A percentile compares a stretch with the other conserved stretches of the same genome.
Evolutionary conservation across 92 coral and sea anemone species (phyloP).

Genomic region (Diadumene lineata): DNA sequence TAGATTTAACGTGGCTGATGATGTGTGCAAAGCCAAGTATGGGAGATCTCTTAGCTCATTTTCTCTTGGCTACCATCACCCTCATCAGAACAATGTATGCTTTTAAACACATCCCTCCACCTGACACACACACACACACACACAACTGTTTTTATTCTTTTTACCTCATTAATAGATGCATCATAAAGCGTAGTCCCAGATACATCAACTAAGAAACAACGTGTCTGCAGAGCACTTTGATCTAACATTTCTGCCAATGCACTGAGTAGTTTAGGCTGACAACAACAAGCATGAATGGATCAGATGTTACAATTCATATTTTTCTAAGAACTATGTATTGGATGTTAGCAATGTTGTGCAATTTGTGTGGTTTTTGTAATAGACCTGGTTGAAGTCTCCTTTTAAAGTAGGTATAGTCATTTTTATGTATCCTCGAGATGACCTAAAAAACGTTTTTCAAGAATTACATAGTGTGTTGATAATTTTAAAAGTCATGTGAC

Average conservation of each 20-base stretch:
- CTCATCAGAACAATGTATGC: too few relatives aligned
- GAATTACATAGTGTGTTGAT: too few relatives aligned
- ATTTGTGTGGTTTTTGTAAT: too few relatives aligned
- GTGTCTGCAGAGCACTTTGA: constrained; percentile 71
- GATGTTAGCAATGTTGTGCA: not conserved
- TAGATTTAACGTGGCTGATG: too few relatives aligned
- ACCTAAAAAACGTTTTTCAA: too few relatives aligned
- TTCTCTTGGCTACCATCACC: not conserved
- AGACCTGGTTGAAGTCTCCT: too few relatives aligned
- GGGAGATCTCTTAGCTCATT: too few relatives aligned
- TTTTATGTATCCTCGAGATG: too few relatives aligned
- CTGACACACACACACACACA: not conserved
- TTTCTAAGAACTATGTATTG: not conserved
- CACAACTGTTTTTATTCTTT: not conserved
- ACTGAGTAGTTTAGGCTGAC: constrained; percentile 62
- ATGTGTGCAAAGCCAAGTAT: too few relatives aligned
- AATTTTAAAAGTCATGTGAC: constrained; percentile 11
- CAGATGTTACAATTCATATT: not conserved
- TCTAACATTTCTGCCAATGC: constrained; percentile 66
- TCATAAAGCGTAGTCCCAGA: constrained; percentile 66
- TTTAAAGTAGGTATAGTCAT: too few relatives aligned
- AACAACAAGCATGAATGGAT: not conserved
- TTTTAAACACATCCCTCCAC: not conserved
- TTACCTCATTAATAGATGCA: constrained; percentile 48
- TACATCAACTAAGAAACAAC: constrained; percentile 76